phyloP scores from a whole-genome alignment of 2,888 invertebrate genomes.

The Erebia palarica region DNA sequence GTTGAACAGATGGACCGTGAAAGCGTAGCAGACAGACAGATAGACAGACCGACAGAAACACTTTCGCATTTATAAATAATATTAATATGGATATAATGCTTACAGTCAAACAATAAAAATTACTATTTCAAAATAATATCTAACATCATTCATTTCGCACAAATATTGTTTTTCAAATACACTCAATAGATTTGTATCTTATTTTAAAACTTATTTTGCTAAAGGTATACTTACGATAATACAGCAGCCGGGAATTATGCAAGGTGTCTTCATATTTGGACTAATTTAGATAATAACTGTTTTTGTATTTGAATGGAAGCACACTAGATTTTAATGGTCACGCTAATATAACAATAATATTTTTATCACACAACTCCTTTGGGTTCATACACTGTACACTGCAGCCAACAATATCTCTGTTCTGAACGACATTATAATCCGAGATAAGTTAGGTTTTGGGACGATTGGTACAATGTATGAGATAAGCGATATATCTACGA shows the following conservation, averaged over 20 bases:
- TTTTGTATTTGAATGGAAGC: background rate
- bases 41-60: no score
- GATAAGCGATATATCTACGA: conserved; percentile 9
- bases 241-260: conserved; percentile 66
- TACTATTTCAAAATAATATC: no score
- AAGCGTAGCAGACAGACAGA: no score
- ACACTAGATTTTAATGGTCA: no score
- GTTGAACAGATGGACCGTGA: no score
- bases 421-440: conserved; percentile 49
- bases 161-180: no score
- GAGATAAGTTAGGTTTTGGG: conserved; percentile 56
- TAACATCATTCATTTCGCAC: no score
- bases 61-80: no score
- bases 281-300: background rate
- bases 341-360: conserved; percentile 27
- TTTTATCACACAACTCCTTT: conserved; percentile 30
- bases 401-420: conserved; percentile 42
- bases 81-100: no score
- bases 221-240: conserved; percentile 57
- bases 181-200: no score
- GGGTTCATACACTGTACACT: conserved; percentile 37
- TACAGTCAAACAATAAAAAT: no score
- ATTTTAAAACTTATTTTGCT: background rate
- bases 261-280: conserved; percentile 60
- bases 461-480: conserved; percentile 42